Percentiles rank a stretch among this genome's conserved stretches.
Conservation (phyloP, 2,113 vertebrate genomes). For the Azemiops feae region DNA sequence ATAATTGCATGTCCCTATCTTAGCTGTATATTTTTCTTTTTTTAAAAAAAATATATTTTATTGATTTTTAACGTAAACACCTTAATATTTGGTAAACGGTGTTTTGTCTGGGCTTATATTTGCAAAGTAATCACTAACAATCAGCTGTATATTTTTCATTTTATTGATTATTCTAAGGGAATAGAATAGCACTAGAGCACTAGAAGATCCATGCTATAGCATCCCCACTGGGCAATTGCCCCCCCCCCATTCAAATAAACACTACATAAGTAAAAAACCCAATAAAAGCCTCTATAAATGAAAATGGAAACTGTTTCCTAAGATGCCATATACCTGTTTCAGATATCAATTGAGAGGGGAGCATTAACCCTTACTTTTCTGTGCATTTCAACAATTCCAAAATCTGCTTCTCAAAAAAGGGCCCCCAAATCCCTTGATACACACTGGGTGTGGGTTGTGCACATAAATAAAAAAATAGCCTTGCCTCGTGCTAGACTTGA, state of each 20-base stretch:
- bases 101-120: no score
- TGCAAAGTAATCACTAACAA: no score
- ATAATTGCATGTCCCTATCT: neutral
- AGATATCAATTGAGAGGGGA: neutral
- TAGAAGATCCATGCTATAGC: neutral
- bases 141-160: neutral
- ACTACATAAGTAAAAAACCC: neutral
- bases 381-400: neutral
- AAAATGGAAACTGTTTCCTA: neutral
- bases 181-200: neutral
- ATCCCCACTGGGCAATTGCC: neutral
- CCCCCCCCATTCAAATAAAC: neutral
- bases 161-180: neutral
- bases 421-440: neutral
- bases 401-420: neutral
- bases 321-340: neutral
- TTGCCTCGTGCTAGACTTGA: neutral
- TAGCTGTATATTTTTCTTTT: neutral
- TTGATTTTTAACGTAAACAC: no score
- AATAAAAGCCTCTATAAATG: neutral
- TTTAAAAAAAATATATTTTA: no score
- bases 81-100: no score
- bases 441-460: neutral
- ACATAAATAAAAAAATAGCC: neutral
- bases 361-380: neutral